Evolutionary conservation across 2,888 invertebrate genomes (phyloP).

Genomic region (Disparrhopalites patrizii): DNA sequence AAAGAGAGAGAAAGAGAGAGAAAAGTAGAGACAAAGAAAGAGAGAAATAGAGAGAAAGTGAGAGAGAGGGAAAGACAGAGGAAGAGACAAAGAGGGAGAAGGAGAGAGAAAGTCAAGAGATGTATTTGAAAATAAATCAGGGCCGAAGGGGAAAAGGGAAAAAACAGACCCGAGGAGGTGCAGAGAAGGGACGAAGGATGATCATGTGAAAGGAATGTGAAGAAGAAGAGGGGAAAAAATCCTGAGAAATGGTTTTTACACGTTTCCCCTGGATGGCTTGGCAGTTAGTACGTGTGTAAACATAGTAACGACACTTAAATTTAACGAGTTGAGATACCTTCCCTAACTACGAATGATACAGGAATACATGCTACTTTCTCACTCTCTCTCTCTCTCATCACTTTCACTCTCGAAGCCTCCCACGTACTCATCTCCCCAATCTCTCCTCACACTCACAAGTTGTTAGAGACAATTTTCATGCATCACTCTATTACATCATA

Average conservation of each 20-base stretch:
- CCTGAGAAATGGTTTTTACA: conserved; percentile 26
- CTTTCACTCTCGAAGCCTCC: neutral
- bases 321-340: conserved; percentile 37
- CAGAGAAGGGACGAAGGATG: neutral
- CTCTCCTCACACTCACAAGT: conserved; percentile 7
- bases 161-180: neutral
- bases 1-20: too few relatives aligned
- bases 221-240: conserved; percentile 18
- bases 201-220: neutral
- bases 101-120: too few relatives aligned
- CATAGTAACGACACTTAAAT: conserved; percentile 43
- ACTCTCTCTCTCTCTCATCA: neutral
- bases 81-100: too few relatives aligned
- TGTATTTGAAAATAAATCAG: conserved; percentile 26
- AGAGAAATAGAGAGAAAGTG: too few relatives aligned
- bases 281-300: conserved; percentile 43
- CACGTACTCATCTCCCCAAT: neutral
- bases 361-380: too few relatives aligned
- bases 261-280: conserved; percentile 21
- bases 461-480: too few relatives aligned
- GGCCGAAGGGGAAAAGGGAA: neutral
- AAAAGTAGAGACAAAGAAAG: too few relatives aligned
- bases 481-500: too few relatives aligned
- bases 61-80: too few relatives aligned
- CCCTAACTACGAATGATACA: neutral